Percentiles rank a stretch among this genome's conserved stretches.
Conservation (phyloP, 2,797 vertebrate genomes). For the Semotilus atromaculatus region DNA sequence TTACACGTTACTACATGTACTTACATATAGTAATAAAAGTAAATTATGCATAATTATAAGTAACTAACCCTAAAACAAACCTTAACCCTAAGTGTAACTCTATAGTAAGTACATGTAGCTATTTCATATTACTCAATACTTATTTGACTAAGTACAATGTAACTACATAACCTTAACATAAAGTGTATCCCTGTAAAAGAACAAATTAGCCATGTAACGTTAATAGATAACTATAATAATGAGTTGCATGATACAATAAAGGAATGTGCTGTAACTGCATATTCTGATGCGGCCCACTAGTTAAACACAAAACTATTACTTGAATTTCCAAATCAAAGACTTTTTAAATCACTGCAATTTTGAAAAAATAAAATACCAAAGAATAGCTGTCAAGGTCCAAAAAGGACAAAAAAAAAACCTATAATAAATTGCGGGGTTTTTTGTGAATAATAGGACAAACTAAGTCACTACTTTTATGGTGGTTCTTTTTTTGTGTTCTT, state of each 20-base stretch:
- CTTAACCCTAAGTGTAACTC: no score
- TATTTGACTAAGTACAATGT: no score
- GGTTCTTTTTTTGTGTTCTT: neutral
- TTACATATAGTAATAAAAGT: no score
- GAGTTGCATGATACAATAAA: neutral
- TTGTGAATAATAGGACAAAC: neutral
- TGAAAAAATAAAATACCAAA: no score
- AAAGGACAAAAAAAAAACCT: neutral
- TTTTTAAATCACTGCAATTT: neutral
- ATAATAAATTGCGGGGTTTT: neutral
- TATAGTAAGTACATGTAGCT: no score
- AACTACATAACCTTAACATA: no score
- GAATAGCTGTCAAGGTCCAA: neutral
- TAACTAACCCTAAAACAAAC: no score
- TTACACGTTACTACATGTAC: no score
- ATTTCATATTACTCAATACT: no score
- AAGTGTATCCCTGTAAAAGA: neutral
- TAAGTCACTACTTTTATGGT: neutral
- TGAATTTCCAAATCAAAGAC: neutral
- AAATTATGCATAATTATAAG: no score
- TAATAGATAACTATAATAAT: neutral
- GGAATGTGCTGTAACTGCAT: neutral
- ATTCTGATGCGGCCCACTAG: neutral
- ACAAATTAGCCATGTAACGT: neutral
- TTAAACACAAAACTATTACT: neutral